A percentile compares a stretch with the other conserved stretches of the same genome.
Conservation (phyloP, 2,888 invertebrate species). For the Meiosimyza decipiens region DNA sequence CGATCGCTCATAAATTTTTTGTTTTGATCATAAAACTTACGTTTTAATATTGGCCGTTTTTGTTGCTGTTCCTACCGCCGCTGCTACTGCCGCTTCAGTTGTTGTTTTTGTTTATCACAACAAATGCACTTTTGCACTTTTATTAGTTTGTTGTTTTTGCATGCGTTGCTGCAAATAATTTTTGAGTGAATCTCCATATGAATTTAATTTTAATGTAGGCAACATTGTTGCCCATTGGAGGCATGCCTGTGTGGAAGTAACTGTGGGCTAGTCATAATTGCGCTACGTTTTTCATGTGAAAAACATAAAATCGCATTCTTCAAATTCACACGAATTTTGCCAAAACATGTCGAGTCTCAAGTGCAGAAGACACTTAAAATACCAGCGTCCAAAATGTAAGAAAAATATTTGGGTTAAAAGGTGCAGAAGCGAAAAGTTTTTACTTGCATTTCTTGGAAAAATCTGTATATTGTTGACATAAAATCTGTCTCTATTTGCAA, state of each 20-base stretch:
- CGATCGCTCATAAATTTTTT: constrained; percentile 62
- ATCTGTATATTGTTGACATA: no score
- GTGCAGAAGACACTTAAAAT: no score
- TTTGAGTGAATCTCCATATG: background rate
- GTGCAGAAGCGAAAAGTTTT: no score
- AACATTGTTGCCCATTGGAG: constrained; percentile 13
- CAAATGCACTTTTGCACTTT: constrained; percentile 5
- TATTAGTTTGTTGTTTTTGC: constrained; percentile 17
- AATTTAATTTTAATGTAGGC: background rate
- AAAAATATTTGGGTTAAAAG: no score
- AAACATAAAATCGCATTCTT: background rate
- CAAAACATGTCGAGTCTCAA: no score
- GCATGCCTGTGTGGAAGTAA: background rate
- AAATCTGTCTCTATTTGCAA: no score
- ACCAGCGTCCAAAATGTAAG: no score
- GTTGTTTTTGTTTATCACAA: constrained; percentile 7
- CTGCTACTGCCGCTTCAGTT: background rate
- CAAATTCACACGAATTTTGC: no score
- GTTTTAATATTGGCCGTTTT: constrained; percentile 14
- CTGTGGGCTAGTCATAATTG: background rate
- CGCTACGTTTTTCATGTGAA: constrained; percentile 18
- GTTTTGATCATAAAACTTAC: constrained; percentile 47
- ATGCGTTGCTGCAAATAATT: background rate
- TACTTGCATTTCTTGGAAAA: no score
- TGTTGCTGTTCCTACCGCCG: constrained; percentile 8